Evolutionary conservation across 2,113 vertebrate genomes (phyloP), one percentile per base, ranked within the genome.

Genomic region (Hippocampus barbouri): DNA sequence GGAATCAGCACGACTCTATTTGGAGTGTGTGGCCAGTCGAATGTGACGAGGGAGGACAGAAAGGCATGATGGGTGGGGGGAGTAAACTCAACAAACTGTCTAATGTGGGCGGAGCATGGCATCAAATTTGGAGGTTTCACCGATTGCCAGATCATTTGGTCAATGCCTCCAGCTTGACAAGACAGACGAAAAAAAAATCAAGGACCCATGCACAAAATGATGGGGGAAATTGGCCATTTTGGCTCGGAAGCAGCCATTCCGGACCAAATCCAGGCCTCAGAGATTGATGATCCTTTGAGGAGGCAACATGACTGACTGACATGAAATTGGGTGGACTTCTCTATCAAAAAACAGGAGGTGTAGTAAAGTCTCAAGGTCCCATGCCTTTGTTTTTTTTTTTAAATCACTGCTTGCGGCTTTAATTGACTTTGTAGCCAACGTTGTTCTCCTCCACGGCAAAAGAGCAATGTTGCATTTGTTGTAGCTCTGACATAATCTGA

Each of bases 1-100:
- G 12, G 51, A 71, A 49, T 72, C 53, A 45, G 69, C 70, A 72
- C 51, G 34, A 54, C 69, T 64, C 62, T 54, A 47, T 68, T 75
- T 69, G 62, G 72, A 27, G 70, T 54, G 68, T 45, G 74, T 21
- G 45, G 68, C 40, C 53, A 56, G 54, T 23, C 68, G 38, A 61
- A 73, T 16, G 6, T 21, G 54, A 9, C 12, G 43, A 70, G 43
- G 70, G 20, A 41, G 70, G 20, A 66, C 18, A 60, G 56, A 23
- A n/a, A 6, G 25, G 49, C 59, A 59, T 1, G 30, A 54, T 25
- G 57, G 65, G 40, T n/a, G 45, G 45, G 45, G 14, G 45, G 45
- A 30, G 27, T 27, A 27, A 15, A 23, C 7, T 21, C 53, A 56
- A 56, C 21, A 56, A 51, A 20, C 6, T 7, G 6, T 51, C 15